Base-by-base conservation (phyloP, 2,888 invertebrate genomes). In the Spicauda simplicius region DNA sequence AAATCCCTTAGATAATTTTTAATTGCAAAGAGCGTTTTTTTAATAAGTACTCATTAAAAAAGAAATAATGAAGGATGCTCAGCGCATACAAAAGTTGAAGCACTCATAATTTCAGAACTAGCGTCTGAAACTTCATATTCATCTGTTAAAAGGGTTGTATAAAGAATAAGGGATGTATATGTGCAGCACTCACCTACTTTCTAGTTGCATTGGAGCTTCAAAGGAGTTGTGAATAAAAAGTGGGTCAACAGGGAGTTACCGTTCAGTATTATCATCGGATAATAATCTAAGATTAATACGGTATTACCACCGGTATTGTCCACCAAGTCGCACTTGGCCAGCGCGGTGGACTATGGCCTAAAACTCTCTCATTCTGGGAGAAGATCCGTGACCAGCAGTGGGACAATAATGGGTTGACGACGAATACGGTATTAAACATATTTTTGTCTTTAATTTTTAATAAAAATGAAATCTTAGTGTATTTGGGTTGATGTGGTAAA, bases 171-270 rank as follows among this genome's bases (percentile, higher is more conserved):
- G 45, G 25, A 59, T 64, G 41, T 59, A 25, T 48, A 52, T 64
- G 64, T 53, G 52, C n/a, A 19, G 50, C 65, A 54, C 65, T 65
- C 65, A 59, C 65, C 65, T 65, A 65, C 65, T 65, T 65, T 65
- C 65, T 59, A 54, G 30, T 59, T 65, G 54, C 45, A 65, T 14
- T 19, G 58, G 57, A 52, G 50, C 41, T 48, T 50, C 64, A 65
- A 65, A 65, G 65, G 54, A 65, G 65, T 59, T 53, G 53, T 58
- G 58, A 58, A 50, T 30, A 50, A 59, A 65, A 65, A 65, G 18
- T 65, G 12, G 65, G 59, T 65, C 59, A 41, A 59, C 45, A 45
- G 25, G 45, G 30, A 52, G 53, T 65, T 65, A 65, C 33, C 18
- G 64, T 37, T 59, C 45, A 41, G 45, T 37, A 41, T 52, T n/a